Evolutionary conservation across 2,797 vertebrate species (phyloP).

Genomic region (Hyperoplus immaculatus): DNA sequence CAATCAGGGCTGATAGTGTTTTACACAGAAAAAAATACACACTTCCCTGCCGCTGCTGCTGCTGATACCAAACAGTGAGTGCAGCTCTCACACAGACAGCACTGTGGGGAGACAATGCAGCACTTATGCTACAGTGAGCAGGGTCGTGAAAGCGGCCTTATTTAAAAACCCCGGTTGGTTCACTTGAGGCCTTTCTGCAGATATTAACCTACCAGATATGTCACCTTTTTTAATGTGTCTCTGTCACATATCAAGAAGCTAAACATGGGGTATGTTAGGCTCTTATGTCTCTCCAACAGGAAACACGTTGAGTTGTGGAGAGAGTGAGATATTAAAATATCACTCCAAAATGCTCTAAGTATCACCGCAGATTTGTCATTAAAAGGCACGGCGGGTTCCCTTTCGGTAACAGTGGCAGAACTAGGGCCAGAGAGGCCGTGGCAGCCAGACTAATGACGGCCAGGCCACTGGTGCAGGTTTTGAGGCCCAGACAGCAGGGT

Average conservation of each 20-base stretch:
- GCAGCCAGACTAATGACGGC: conserved; percentile 74
- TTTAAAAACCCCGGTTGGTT: conserved; percentile 28
- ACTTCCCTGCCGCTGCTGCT: conserved; percentile 30
- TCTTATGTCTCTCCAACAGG: conserved; percentile 1
- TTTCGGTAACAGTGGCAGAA: conserved; percentile 1
- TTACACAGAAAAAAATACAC: conserved; percentile 58
- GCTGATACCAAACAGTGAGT: conserved; percentile 41
- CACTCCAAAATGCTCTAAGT: neutral
- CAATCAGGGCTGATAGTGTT: conserved; percentile 79
- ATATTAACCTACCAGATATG: conserved; percentile 38
- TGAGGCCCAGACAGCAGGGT: conserved; percentile 37
- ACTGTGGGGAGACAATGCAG: conserved; percentile 48
- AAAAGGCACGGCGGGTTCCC: conserved; percentile 51
- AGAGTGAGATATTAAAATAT: conserved; percentile 13
- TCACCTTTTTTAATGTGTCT: conserved; percentile 29
- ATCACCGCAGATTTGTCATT: conserved; percentile 61
- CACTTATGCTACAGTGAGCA: conserved; percentile 37
- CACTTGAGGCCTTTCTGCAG: conserved; percentile 13
- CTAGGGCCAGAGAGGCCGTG: conserved; percentile 24
- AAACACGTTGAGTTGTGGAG: conserved; percentile 5
- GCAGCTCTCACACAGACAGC: conserved; percentile 36
- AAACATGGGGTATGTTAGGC: conserved; percentile 31
- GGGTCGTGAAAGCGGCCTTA: conserved; percentile 44
- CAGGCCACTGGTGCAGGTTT: conserved; percentile 66
- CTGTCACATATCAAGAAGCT: conserved; percentile 4